Evolutionary conservation across 2,113 vertebrate genomes (phyloP).

Genomic region (Sceloporus undulatus): DNA sequence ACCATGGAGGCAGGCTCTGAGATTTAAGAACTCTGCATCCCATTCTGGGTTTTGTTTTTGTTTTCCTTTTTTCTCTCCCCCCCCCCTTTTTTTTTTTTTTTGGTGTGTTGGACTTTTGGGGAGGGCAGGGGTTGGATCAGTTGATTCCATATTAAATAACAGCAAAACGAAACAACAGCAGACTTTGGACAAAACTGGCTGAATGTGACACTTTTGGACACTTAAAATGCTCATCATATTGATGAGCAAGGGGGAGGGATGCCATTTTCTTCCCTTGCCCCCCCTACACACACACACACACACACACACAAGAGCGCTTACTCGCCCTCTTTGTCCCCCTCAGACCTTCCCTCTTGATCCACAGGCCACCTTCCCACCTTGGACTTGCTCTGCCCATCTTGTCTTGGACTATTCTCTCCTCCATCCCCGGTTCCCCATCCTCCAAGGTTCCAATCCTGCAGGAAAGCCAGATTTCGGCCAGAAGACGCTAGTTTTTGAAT

Average conservation of each 20-base stretch:
- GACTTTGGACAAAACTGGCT: conserved; percentile 88
- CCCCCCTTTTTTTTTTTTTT: neutral
- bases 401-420: too few species aligned
- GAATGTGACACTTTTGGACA: conserved; percentile 88
- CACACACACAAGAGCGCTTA: neutral
- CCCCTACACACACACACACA: conserved; percentile 40
- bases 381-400: neutral
- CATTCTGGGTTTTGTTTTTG: conserved; percentile 82
- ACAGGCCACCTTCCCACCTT: neutral
- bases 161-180: conserved; percentile 66
- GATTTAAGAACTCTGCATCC: conserved; percentile 85
- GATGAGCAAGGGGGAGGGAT: conserved; percentile 85
- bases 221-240: conserved; percentile 98
- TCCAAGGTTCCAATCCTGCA: neutral
- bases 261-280: conserved; percentile 51
- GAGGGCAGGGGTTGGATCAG: conserved; percentile 29
- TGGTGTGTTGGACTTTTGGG: conserved; percentile 50
- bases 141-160: conserved; percentile 76
- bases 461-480: conserved; percentile 56
- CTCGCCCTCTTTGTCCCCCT: too few species aligned
- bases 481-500: conserved; percentile 32
- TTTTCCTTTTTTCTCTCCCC: conserved; percentile 57
- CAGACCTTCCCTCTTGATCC: too few species aligned
- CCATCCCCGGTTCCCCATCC: neutral
- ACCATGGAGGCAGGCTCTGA: conserved; percentile 75